Percentiles rank a stretch among this genome's conserved stretches.
Evolutionary conservation across 2,113 vertebrate species (phyloP).

Genomic region (Anas platyrhynchos): DNA sequence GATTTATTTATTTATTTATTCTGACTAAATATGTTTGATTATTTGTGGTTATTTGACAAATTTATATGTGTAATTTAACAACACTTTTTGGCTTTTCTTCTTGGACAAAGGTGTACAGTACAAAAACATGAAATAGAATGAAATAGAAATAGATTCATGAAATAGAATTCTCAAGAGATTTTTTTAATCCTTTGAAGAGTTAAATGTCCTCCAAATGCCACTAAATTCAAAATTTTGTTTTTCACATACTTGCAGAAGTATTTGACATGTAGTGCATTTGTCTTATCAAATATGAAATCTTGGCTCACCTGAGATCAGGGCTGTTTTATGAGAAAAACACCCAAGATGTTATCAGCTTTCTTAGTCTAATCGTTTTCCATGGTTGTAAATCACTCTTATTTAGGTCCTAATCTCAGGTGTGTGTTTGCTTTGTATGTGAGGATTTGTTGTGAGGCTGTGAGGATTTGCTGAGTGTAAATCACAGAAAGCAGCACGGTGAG

Average conservation of each 20-base stretch:
- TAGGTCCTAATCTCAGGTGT: neutral
- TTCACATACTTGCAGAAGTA: neutral
- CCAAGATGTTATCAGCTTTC: neutral
- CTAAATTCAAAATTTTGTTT: neutral
- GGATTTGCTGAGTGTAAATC: neutral
- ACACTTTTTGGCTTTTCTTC: neutral
- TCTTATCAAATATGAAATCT: neutral
- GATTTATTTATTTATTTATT: neutral
- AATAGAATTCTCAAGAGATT: neutral
- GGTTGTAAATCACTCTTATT: neutral
- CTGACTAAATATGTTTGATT: neutral
- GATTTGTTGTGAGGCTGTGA: neutral
- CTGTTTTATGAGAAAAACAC: neutral
- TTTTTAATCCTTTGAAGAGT: neutral
- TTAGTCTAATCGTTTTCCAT: neutral
- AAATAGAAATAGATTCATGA: neutral
- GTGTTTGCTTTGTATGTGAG: neutral
- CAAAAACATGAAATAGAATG: neutral
- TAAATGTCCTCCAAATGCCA: neutral
- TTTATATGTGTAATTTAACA: neutral
- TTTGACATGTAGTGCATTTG: neutral
- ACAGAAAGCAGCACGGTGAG: neutral
- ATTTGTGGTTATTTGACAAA: neutral
- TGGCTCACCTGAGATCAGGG: neutral
- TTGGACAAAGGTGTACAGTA: neutral